phyloP scores from a whole-genome alignment of 2,797 vertebrate genomes.

The Cygnus olor region DNA sequence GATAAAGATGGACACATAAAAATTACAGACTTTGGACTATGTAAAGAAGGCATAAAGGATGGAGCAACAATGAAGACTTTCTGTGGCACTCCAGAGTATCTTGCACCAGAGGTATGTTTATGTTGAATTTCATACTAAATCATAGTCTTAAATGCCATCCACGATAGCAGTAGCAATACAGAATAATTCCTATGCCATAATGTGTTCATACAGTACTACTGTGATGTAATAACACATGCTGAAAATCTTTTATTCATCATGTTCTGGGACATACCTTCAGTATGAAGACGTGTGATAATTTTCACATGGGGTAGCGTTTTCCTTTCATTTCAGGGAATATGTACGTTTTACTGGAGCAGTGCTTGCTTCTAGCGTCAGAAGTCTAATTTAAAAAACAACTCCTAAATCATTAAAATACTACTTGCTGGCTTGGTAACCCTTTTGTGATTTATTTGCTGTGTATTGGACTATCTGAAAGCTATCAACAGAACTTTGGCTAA shows the following conservation, averaged over 20 bases:
- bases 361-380: not conserved
- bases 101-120: conserved; percentile 91
- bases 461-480: not conserved
- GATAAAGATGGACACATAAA: conserved; percentile 98
- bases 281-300: not conserved
- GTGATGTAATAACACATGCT: not conserved
- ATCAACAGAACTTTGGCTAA: not conserved
- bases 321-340: not conserved
- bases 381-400: not conserved
- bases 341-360: not conserved
- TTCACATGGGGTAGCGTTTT: not conserved
- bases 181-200: not conserved
- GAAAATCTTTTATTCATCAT: not conserved
- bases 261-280: not conserved
- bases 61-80: conserved; percentile 98
- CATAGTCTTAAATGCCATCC: not conserved
- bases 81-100: conserved; percentile 96
- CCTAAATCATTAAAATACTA: not conserved
- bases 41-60: conserved; percentile 97
- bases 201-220: not conserved
- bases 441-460: not conserved
- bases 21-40: conserved; percentile 98
- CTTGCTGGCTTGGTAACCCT: not conserved
- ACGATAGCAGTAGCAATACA: not conserved
- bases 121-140: not conserved